These are phyloP conservation scores for Agrypnus murinus DNA, from an alignment of 2,888 invertebrate genomes.

Conservation along the genomic window DNA sequence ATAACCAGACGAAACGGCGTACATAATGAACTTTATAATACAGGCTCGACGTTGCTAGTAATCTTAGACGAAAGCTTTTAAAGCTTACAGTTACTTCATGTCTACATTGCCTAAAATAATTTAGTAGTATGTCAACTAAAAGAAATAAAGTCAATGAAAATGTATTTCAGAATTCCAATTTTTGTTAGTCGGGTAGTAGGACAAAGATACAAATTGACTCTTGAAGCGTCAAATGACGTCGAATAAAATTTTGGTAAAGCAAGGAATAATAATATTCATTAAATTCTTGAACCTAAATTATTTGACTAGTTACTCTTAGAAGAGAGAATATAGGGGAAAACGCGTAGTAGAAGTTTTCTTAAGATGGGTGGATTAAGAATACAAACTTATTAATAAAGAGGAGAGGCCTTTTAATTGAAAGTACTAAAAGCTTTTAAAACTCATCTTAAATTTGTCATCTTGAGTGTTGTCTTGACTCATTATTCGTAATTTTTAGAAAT, in stretches of 20 bases:
- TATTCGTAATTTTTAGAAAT: too few species aligned
- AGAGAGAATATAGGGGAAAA: neutral
- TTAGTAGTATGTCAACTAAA: too few species aligned
- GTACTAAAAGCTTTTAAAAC: slow-evolving; percentile 19
- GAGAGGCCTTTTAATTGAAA: slow-evolving; percentile 1
- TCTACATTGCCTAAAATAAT: neutral
- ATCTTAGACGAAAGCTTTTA: slow-evolving; percentile 13
- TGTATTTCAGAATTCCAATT: slow-evolving; percentile 19
- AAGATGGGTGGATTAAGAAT: neutral
- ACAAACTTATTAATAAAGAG: neutral
- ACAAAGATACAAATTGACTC: neutral
- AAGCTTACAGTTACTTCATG: neutral
- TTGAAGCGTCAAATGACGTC: neutral
- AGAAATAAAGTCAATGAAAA: slow-evolving; percentile 20
- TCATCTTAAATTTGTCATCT: slow-evolving; percentile 13
- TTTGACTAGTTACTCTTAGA: slow-evolving; percentile 14
- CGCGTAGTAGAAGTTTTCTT: slow-evolving; percentile 4
- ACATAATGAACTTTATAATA: slow-evolving; percentile 4
- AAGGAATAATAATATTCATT: neutral
- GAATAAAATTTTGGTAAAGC: neutral
- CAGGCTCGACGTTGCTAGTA: neutral
- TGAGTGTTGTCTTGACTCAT: slow-evolving; percentile 7
- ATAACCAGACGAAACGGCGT: slow-evolving; percentile 15
- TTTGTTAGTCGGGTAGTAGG: neutral
- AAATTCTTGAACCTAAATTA: slow-evolving; percentile 3